Percentiles rank a stretch among this genome's conserved stretches.
These are phyloP conservation scores for Cyprinodon tularosa DNA, from an alignment of 2,113 vertebrate species.

Conservation along the genomic window DNA sequence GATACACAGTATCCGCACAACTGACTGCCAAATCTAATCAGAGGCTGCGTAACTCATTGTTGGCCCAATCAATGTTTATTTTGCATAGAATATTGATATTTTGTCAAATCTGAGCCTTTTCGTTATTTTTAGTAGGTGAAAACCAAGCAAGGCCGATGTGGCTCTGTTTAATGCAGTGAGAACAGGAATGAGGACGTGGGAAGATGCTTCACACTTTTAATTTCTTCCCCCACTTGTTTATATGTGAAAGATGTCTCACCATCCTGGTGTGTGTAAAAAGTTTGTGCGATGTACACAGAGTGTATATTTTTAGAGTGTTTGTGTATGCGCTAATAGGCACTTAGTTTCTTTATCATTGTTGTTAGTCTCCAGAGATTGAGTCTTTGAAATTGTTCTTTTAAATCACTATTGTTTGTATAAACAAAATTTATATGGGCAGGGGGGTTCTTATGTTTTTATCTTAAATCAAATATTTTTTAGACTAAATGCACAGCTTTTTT, in stretches of 20 bases:
- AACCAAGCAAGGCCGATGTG: slow-evolving; percentile 18
- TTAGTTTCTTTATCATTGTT: slow-evolving; percentile 1
- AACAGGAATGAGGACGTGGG: slow-evolving; percentile 21
- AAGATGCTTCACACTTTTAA: slow-evolving; percentile 37
- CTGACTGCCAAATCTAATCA: slow-evolving; percentile 67
- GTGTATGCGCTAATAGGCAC: background rate
- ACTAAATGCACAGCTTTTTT: background rate
- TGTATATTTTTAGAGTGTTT: slow-evolving; percentile 1
- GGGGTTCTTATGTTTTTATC: slow-evolving; percentile 23
- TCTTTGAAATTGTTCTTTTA: slow-evolving; percentile 16
- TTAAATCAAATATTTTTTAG: background rate
- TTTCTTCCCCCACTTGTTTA: slow-evolving; percentile 28
- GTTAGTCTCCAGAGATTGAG: slow-evolving; percentile 27
- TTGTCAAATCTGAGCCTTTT: slow-evolving; percentile 19
- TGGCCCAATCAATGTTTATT: slow-evolving; percentile 61
- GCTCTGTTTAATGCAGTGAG: slow-evolving; percentile 40
- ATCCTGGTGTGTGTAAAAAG: slow-evolving; percentile 24
- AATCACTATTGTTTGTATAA: slow-evolving; percentile 46
- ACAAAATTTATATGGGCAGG: slow-evolving; percentile 35
- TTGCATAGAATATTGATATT: slow-evolving; percentile 61
- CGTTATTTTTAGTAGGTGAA: slow-evolving; percentile 21
- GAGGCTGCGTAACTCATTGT: slow-evolving; percentile 40
- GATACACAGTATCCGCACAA: slow-evolving; percentile 19
- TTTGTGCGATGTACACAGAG: slow-evolving; percentile 11
- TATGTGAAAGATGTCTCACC: slow-evolving; percentile 45